Base-by-base conservation (phyloP, 2,113 vertebrate genomes). In the Thymallus thymallus region DNA sequence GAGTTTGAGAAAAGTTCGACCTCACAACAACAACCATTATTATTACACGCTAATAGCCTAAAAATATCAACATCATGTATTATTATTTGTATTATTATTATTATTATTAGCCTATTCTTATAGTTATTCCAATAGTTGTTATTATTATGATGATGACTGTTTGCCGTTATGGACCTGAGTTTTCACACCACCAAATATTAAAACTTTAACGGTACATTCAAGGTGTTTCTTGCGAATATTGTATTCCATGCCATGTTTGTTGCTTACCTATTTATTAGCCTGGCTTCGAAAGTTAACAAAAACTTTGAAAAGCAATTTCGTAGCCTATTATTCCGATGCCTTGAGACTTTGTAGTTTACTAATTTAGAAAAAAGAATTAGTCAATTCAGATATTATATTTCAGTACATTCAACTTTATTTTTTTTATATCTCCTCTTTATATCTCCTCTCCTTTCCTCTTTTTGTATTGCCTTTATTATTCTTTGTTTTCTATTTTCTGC, bases 1-100 rank as follows among this genome's bases (percentile, higher is more conserved):
- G 93, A 98, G 95, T 93, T 85, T 7, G 68, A 51, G 12, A 48
- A n/a, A 62, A 68, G 68, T 71, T 60, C 41, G 29, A 46, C 5
- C 62, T 48, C 48, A 46, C n/a, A 75, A 60, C 14, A 24, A 41
- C 58, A 69, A 5, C 62, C 32, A 48, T 76, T 14, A 22, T 64
- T 58, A 26, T 62, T 29, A 61, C 14, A 24, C 23, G 35, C 0
- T 3, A 23, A 45, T 24, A 26, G 23, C n/a, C 12, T 45, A 41
- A 2, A 6, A 58, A 61, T 58, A 61, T 20, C 18, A 4, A 29
- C 24, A 45, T 56, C 4, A 22, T 18, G 6, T 67, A 32, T 5
- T 68, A 72, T 63, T 32, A 68, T n/a, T n/a, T n/a, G n/a, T n/a
- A n/a, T 22, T 24, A 16, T 29, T 22, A 55, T 10, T 45, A 7